These are phyloP conservation scores for Dasyprocta punctata DNA, from an alignment of 2,113 vertebrate genomes.

Conservation along the genomic window DNA sequence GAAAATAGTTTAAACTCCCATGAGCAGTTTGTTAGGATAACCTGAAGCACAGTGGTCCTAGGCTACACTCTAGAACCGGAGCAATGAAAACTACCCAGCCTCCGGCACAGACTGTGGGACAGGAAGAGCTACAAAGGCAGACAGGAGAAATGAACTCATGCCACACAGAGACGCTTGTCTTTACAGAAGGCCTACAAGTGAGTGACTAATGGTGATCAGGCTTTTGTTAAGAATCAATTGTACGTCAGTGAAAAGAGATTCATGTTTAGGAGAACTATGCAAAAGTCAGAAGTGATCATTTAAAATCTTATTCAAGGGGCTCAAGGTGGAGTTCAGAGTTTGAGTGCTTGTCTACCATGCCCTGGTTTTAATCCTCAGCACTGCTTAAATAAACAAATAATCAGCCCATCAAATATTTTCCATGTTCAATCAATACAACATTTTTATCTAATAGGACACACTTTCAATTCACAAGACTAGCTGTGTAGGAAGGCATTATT, in stretches of 20 bases:
- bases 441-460: not conserved
- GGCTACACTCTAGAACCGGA: not conserved
- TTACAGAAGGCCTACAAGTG: not conserved
- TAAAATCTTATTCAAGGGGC: not conserved
- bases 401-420: not conserved
- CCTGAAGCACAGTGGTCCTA: not conserved
- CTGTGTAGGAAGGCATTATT: not conserved
- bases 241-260: not conserved
- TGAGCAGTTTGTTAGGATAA: not conserved
- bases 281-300: not conserved
- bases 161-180: not conserved
- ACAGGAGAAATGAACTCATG: not conserved
- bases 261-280: not conserved
- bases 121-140: not conserved
- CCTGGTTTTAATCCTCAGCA: not conserved
- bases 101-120: not conserved
- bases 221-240: not conserved
- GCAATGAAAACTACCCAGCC: not conserved
- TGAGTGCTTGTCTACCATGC: not conserved
- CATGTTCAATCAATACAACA: not conserved
- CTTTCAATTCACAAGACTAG: not conserved
- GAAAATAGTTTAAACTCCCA: not conserved
- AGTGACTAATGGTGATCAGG: not conserved
- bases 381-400: not conserved
- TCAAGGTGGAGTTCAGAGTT: not conserved